Base-by-base conservation (phyloP, 2,113 vertebrate species). In the Hemiscyllium ocellatum region DNA sequence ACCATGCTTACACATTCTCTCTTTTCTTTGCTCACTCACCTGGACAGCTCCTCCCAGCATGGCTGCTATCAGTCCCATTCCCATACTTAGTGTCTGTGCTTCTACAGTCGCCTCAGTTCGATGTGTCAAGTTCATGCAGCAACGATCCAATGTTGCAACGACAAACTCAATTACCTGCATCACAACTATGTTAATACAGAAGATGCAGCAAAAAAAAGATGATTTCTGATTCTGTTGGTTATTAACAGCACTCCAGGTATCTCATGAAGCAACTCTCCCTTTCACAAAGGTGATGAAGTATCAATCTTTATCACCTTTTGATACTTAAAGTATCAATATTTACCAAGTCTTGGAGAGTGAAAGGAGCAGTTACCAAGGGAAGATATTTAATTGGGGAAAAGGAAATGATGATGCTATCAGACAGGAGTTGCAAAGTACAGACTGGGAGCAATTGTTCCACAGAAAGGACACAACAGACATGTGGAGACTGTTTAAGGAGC, bases 21-120 rank as follows among this genome's bases (percentile, higher is more conserved):
- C 52, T n/a, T 10, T 13, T 19, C 52, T n/a, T 33, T 37, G 17
- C 26, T 90, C 15, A 94, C 97, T 96, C 97, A 99, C 99, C 98
- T 98, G 97, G 33, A 98, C 96, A 0, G 98, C 98, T 96, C 97
- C 98, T 1, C 98, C 98, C 0, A 99, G 97, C 96, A 99, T 94
- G 85, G 98, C 97, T 0, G 99, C 99, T 97, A 99, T 98, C 0
- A 99, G 97, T 93, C 98, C 98, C 97, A 99, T 98, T 70, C 98
- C 98, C 98, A 99, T 98, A 96, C 98, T 98, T 26, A 99, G 97
- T 0, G 98, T 98, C 97, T 99, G 98, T 0, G 97, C 97, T 95
- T 98, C 99, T 3, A 98, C 97, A 0, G 97, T 96, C 0, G 97
- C 97, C 19, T 97, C 97, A 0, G 96, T 94, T 17, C 97, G 96